These are phyloP conservation scores for Atherinomorus stipes DNA, from an alignment of 2,113 vertebrate species.

Conservation along the genomic window DNA sequence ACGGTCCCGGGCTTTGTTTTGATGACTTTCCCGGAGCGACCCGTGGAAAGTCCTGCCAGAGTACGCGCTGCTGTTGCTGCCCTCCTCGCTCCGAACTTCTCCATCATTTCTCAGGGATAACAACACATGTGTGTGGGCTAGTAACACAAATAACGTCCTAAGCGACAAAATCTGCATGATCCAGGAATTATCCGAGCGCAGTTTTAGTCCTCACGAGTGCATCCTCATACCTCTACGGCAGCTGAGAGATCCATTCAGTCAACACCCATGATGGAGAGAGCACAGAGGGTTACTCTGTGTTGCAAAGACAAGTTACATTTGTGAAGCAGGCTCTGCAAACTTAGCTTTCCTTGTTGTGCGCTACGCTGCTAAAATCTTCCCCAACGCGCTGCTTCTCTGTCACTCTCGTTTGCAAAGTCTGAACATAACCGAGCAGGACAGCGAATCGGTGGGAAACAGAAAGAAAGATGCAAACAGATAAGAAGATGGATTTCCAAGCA, in stretches of 20 bases:
- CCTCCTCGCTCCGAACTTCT: constrained; percentile 58
- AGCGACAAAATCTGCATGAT: constrained; percentile 79
- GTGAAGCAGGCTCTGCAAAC: constrained; percentile 45
- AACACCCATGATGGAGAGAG: constrained; percentile 67
- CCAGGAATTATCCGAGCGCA: constrained; percentile 48
- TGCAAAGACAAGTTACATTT: constrained; percentile 8
- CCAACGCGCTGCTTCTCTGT: background rate
- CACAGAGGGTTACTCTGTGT: background rate
- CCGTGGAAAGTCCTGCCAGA: constrained; percentile 55
- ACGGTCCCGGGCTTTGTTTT: constrained; percentile 58
- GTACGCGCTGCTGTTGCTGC: constrained; percentile 25
- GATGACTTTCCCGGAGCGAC: constrained; percentile 55
- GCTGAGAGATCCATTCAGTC: constrained; percentile 55
- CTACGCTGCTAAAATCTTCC: constrained; percentile 31
- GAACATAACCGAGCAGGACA: constrained; percentile 36
- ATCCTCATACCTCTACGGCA: constrained; percentile 44
- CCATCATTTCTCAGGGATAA: constrained; percentile 59
- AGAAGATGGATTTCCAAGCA: constrained; percentile 23
- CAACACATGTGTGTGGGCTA: constrained; percentile 61
- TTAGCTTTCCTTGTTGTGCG: constrained; percentile 22
- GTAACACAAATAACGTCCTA: constrained; percentile 70
- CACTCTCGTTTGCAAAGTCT: constrained; percentile 52
- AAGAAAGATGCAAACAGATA: background rate
- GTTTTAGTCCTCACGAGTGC: constrained; percentile 60
- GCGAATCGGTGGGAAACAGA: constrained; percentile 26